Percentiles rank a stretch among this genome's conserved stretches.
Conservation (phyloP, 92 coral and sea anemone species). For the Phymanthus crucifer region DNA sequence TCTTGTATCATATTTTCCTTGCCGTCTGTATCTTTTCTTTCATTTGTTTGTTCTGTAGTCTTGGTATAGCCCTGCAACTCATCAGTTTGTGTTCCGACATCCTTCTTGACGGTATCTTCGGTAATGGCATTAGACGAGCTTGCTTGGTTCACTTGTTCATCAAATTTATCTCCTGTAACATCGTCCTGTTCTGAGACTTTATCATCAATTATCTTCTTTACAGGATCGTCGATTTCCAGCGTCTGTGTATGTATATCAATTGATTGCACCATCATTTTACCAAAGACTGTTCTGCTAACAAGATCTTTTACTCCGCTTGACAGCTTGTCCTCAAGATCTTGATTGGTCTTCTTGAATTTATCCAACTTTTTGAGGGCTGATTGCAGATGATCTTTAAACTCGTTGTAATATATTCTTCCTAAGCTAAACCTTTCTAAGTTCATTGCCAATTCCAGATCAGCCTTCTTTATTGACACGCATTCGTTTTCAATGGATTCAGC, state of each 20-base stretch:
- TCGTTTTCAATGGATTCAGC: conserved; percentile 72
- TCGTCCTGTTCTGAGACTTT: not conserved
- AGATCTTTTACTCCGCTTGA: conserved; percentile 45
- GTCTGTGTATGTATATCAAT: conserved; percentile 47
- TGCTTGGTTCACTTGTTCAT: not conserved
- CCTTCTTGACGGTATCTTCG: too few relatives aligned
- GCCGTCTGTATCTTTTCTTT: not conserved
- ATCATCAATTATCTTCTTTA: not conserved
- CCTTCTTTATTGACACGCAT: conserved; percentile 61
- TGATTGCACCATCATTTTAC: not conserved
- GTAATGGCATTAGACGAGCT: too few relatives aligned
- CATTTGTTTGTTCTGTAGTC: not conserved
- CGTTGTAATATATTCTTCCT: conserved; percentile 83
- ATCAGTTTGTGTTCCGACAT: too few relatives aligned
- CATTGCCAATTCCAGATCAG: conserved; percentile 61
- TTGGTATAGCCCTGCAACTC: too few relatives aligned
- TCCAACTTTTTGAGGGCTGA: conserved; percentile 58
- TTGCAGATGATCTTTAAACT: conserved; percentile 74
- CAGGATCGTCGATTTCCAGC: not conserved
- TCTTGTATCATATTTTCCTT: not conserved
- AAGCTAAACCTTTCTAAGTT: conserved; percentile 81
- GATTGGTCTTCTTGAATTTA: conserved; percentile 47
- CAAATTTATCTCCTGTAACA: not conserved
- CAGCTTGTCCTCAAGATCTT: conserved; percentile 55
- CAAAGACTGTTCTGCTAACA: conserved; percentile 58